Base-by-base conservation (phyloP, 2,888 invertebrate species). In the Microchrysa polita region DNA sequence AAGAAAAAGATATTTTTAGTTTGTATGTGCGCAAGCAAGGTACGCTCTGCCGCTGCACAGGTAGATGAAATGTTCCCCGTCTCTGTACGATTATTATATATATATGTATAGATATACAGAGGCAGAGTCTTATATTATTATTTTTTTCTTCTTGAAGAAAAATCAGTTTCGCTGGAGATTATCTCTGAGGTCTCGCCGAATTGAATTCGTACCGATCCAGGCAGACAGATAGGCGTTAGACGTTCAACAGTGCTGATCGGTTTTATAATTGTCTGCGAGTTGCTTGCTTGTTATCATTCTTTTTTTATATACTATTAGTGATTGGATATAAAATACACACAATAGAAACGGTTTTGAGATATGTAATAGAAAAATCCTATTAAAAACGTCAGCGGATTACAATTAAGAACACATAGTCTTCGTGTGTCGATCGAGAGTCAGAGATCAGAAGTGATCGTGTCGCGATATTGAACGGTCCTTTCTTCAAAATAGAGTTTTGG, bases 201-300 rank as follows among this genome's bases (percentile, higher is more conserved):
- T 42, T 69, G 69, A 65, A 65, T 65, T 48, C 52, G 55, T 80
- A 79, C 80, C 81, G 84, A 83, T 83, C 81, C 82, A 83, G 85
- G 83, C 83, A 84, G 84, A 84, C 84, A 84, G 82, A 81, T 80
- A 85, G 85, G 84, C 84, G 83, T 84, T 84, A 84, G 84, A 85
- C 83, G 84, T 83, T 84, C 84, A 80, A 81, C 83, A 82, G 83
- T 84, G 82, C 82, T 84, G 84, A 82, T 84, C 85, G 85, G 85
- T 83, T 83, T n/a, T n/a, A n/a, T n/a, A n/a, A 80, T 82, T 83
- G 83, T 81, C 82, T 80, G 81, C 80, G n/a, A n/a, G n/a, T n/a
- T n/a, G n/a, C n/a, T n/a, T n/a, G 81, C 80, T 80, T 79, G 79
- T 79, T 60, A 22, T 52, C 23, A 67, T 42, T 55, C 34, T 34